phyloP scores from a whole-genome alignment of 2,888 invertebrate species.

The Pollenia griseotomentosa region DNA sequence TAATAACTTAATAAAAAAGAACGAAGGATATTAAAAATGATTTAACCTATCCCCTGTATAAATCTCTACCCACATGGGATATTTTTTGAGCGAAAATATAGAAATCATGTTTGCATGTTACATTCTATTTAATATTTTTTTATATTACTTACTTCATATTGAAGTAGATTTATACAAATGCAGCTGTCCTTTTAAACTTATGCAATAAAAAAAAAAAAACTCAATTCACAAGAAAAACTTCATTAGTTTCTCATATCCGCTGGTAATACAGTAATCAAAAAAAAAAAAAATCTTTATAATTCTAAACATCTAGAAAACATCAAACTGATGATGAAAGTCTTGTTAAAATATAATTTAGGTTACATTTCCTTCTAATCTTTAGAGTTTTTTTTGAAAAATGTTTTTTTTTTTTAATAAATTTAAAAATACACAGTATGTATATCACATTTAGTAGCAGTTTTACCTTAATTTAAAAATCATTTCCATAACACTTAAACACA shows the following conservation, averaged over 20 bases:
- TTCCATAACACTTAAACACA: conserved; percentile 47
- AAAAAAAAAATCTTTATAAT: conserved; percentile 7
- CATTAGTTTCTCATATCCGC: conserved; percentile 67
- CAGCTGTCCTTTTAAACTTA: background rate
- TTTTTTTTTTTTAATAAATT: background rate
- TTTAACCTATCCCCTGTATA: too few species aligned
- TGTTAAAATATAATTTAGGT: conserved; percentile 57
- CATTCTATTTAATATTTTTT: too few species aligned
- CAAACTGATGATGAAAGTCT: conserved; percentile 44
- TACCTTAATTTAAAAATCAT: conserved; percentile 63
- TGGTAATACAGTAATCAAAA: conserved; percentile 15
- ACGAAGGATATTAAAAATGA: too few species aligned
- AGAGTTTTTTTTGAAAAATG: conserved; percentile 6
- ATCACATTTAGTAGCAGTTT: conserved; percentile 5
- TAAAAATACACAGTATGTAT: background rate
- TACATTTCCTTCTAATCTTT: conserved; percentile 68
- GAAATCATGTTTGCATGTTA: too few species aligned
- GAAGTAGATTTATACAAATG: background rate
- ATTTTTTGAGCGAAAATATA: too few species aligned
- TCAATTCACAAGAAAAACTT: conserved; percentile 17
- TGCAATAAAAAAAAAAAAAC: background rate
- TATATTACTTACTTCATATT: too few species aligned
- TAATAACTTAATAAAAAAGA: too few species aligned
- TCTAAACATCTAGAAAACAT: conserved; percentile 2
- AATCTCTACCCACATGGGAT: too few species aligned